Evolutionary conservation across 2,113 vertebrate genomes (phyloP).

Genomic region (Prunella fulvescens): DNA sequence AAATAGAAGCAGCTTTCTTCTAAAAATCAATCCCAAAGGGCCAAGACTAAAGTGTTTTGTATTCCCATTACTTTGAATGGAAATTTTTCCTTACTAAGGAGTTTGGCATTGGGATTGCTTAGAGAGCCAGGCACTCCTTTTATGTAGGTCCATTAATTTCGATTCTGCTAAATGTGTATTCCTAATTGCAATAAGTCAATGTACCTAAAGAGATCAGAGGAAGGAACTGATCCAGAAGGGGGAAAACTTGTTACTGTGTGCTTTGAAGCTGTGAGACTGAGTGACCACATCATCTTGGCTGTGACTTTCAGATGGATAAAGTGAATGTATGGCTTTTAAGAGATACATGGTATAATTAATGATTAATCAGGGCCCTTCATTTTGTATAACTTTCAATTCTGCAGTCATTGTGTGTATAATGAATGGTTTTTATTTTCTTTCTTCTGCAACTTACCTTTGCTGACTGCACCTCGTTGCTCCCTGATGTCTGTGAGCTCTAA

Average conservation of each 20-base stretch:
- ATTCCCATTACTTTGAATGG: neutral
- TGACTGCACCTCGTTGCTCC: constrained; percentile 62
- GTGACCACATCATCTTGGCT: constrained; percentile 2
- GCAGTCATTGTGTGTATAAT: constrained; percentile 40
- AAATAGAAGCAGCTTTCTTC: neutral
- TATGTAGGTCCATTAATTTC: neutral
- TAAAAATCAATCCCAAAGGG: neutral
- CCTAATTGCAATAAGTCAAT: constrained; percentile 25
- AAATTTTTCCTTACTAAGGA: neutral
- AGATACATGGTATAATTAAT: neutral
- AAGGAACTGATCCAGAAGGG: neutral
- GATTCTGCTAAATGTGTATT: neutral
- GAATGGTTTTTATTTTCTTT: constrained; percentile 63
- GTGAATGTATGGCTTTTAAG: constrained; percentile 1
- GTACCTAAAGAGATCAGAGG: constrained; percentile 35
- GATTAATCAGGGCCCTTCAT: constrained; percentile 54
- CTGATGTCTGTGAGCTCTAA: constrained; percentile 69
- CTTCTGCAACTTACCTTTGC: constrained; percentile 51
- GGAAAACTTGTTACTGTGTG: neutral
- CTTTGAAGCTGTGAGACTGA: constrained; percentile 27
- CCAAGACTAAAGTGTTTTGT: neutral
- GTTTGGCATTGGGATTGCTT: neutral
- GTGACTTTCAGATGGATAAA: constrained; percentile 14
- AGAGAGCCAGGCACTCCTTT: neutral
- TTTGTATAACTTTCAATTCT: constrained; percentile 41